Evolutionary conservation across 2,888 invertebrate species (phyloP).

Genomic region (Halictus ligatus): DNA sequence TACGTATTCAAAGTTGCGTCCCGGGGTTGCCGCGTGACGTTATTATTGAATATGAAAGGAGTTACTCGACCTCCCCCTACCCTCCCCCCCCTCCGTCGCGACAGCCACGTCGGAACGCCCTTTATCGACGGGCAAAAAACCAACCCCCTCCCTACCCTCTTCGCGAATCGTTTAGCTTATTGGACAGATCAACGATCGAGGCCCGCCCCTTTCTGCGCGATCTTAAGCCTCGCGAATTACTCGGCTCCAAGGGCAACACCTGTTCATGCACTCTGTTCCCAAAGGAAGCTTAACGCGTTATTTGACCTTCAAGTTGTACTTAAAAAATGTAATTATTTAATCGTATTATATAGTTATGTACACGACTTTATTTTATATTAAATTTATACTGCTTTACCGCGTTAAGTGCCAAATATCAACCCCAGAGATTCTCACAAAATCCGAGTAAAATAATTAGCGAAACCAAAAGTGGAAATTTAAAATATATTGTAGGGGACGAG

Average conservation of each 20-base stretch:
- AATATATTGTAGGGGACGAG: no score
- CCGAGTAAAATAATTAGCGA: no score
- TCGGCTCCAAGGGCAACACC: not conserved
- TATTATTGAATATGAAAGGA: slow-evolving; percentile 69
- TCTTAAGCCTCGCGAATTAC: not conserved
- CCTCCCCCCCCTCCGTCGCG: no score
- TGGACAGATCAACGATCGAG: not conserved
- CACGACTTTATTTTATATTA: no score
- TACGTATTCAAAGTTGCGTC: slow-evolving; percentile 69
- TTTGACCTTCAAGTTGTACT: no score
- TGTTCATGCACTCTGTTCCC: not conserved
- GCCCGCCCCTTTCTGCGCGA: not conserved
- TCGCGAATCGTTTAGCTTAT: slow-evolving; percentile 11
- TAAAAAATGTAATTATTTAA: no score
- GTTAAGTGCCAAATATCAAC: no score
- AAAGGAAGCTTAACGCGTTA: not conserved
- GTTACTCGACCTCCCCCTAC: slow-evolving; percentile 31
- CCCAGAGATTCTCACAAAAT: no score
- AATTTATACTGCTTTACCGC: no score
- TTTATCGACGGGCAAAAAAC: slow-evolving; percentile 54
- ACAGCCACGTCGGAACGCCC: not conserved
- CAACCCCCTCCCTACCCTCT: not conserved
- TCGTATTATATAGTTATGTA: no score
- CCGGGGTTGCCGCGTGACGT: slow-evolving; percentile 57
- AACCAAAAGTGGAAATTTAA: no score